Base-by-base conservation (phyloP, 2,113 vertebrate species). In the Cepphus grylle region DNA sequence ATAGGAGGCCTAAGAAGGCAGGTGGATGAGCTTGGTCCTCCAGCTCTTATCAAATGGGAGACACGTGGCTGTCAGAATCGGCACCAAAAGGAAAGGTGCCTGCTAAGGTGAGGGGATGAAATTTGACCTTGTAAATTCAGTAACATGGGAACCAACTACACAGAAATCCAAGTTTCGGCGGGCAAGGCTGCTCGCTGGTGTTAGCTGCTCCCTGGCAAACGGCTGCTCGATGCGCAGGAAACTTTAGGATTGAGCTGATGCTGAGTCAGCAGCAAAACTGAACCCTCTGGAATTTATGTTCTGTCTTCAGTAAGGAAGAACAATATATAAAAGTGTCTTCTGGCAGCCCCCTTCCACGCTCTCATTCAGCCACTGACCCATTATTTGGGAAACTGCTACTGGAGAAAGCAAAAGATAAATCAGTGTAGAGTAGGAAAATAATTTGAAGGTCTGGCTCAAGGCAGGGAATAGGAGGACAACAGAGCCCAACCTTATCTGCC, bases 171-270 rank as follows among this genome's bases (percentile, higher is more conserved):
- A 81, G 52, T 65, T 85, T 21, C 20, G 2, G 61, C 30, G 63
- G 36, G 52, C 43, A 42, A 13, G 78, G 21, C 83, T 72, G 52
- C n/a, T 5, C 66, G 53, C 65, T 65, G 84, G 59, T 74, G n/a
- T 52, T 50, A 40, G 11, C 79, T 67, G 47, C 30, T 81, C 61
- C 25, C 18, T 3, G 4, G 66, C 5, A 9, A 88, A 26, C 0
- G 0, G 36, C 71, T 86, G 71, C 29, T 82, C 3, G 1, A 23
- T 22, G 4, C 0, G 0, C 38, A 43, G 67, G 25, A 56, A 78
- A 84, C 56, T 32, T 71, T 5, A 40, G 61, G 43, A 76, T 1
- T 30, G 84, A 85, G 77, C 40, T 93, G 94, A 20, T 45, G 83
- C 65, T 93, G 86, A 71, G 43, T 38, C 87, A 77, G 32, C 73